A percentile compares a stretch with the other conserved stretches of the same genome.
phyloP scores from a whole-genome alignment of 2,888 invertebrate genomes.

The Tetragonisca angustula region DNA sequence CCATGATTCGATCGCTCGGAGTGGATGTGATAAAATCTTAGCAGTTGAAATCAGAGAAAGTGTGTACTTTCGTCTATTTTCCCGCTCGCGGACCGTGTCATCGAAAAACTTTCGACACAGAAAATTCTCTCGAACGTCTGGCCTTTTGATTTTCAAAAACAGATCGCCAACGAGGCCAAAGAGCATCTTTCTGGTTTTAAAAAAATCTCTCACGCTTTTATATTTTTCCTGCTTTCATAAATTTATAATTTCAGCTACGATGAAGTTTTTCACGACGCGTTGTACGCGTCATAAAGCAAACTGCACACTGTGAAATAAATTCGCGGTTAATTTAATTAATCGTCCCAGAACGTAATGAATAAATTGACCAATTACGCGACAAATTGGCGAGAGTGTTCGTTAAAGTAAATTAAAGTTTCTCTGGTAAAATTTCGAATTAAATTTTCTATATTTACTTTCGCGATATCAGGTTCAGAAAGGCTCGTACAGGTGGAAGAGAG shows the following conservation, averaged over 20 bases:
- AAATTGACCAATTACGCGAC: background rate
- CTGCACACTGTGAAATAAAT: background rate
- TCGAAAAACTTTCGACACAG: background rate
- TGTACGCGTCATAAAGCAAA: background rate
- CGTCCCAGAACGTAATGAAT: background rate
- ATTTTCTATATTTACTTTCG: background rate
- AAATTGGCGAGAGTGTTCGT: background rate
- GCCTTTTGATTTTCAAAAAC: background rate
- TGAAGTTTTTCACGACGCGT: background rate
- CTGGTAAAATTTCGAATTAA: background rate
- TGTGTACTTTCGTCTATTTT: slow-evolving; percentile 8
- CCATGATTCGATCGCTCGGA: slow-evolving; percentile 17
- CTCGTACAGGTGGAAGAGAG: too few species aligned
- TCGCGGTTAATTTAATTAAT: background rate
- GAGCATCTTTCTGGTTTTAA: background rate
- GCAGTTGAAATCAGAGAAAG: slow-evolving; percentile 7
- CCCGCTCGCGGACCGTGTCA: background rate
- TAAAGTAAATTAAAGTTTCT: background rate
- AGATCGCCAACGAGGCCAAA: too few species aligned
- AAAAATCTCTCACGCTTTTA: background rate
- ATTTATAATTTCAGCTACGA: background rate
- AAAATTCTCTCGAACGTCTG: background rate
- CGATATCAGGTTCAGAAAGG: background rate
- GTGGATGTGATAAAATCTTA: slow-evolving; percentile 35
- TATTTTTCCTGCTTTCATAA: background rate